Evolutionary conservation across 2,797 vertebrate species (phyloP).

Genomic region (Alcedo atthis): DNA sequence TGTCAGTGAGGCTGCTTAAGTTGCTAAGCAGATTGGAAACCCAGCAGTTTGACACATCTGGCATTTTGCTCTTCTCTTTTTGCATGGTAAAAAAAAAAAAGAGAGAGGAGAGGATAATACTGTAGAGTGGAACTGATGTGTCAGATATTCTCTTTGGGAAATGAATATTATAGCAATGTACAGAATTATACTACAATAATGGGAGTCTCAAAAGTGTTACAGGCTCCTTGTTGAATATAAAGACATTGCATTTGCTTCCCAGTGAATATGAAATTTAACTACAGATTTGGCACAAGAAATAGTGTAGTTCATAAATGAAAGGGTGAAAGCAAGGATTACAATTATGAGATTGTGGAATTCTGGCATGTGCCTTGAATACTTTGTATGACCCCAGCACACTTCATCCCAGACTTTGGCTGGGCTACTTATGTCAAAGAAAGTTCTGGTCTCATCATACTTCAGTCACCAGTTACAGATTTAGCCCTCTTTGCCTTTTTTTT

Average conservation of each 20-base stretch:
- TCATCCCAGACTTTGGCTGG: conserved; percentile 7
- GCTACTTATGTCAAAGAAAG: conserved; percentile 21
- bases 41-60: conserved; percentile 3
- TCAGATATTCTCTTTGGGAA: neutral
- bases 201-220: neutral
- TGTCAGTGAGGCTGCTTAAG: neutral
- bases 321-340: neutral
- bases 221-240: neutral
- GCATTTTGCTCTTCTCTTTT: neutral
- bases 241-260: neutral
- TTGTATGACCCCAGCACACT: conserved; percentile 39
- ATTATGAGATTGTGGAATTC: conserved; percentile 15
- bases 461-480: neutral
- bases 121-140: neutral
- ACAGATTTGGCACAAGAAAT: conserved; percentile 3
- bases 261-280: neutral
- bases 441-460: neutral
- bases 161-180: neutral
- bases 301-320: conserved; percentile 2
- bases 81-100: neutral
- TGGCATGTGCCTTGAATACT: conserved; percentile 21
- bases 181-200: neutral
- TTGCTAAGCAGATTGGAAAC: conserved; percentile 26
- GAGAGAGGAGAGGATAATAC: neutral
- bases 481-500: neutral